phyloP scores from a whole-genome alignment of 2,888 invertebrate species.

The Aleiodes testaceus region DNA sequence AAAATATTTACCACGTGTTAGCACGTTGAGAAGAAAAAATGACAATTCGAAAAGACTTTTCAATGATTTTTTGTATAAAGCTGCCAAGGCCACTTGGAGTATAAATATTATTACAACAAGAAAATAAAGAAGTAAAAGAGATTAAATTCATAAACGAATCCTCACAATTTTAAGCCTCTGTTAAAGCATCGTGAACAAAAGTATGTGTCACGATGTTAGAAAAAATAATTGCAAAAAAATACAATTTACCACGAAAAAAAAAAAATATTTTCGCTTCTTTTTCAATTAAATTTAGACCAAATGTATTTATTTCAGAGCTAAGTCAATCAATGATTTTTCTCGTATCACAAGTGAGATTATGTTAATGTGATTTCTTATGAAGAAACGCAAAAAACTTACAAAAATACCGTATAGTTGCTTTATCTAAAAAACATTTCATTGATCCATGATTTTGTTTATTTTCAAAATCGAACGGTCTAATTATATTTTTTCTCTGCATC shows the following conservation, averaged over 20 bases:
- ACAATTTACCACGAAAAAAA: neutral
- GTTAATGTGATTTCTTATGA: conserved; percentile 30
- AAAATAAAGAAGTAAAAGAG: conserved; percentile 8
- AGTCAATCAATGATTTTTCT: neutral
- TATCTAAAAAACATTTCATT: neutral
- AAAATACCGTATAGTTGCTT: conserved; percentile 20
- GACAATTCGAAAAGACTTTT: conserved; percentile 11
- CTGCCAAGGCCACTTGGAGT: conserved; percentile 32
- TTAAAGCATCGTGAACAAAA: conserved; percentile 32
- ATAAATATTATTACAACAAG: conserved; percentile 25
- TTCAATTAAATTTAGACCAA: conserved; percentile 66
- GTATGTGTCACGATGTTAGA: conserved; percentile 43
- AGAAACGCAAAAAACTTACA: neutral
- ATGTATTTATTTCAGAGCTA: conserved; percentile 21
- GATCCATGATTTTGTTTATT: conserved; percentile 14
- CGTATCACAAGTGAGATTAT: conserved; percentile 51
- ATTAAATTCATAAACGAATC: neutral
- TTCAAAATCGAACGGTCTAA: neutral
- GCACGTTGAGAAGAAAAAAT: neutral
- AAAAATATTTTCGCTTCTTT: conserved; percentile 24
- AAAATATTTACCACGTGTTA: conserved; percentile 6
- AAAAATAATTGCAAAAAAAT: conserved; percentile 37
- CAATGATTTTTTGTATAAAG: conserved; percentile 7
- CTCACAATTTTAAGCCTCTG: conserved; percentile 17
- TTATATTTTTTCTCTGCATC: conserved; percentile 12